phyloP scores from a whole-genome alignment of 2,888 invertebrate genomes.

The Bruchidius siliquastri region DNA sequence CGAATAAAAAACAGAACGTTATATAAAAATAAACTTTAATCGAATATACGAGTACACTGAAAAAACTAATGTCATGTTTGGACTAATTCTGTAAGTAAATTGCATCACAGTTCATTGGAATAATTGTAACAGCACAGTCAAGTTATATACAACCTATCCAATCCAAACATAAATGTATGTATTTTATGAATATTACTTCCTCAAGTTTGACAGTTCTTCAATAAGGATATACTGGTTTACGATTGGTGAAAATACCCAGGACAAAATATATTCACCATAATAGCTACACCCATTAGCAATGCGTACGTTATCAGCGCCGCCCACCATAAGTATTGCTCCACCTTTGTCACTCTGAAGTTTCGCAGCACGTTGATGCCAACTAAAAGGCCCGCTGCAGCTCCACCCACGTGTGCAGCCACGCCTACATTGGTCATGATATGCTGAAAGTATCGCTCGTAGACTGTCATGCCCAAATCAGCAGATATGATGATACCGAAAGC shows the following conservation, averaged over 20 bases:
- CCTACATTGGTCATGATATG: constrained; percentile 66
- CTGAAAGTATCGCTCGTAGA: constrained; percentile 79
- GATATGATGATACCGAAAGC: constrained; percentile 74
- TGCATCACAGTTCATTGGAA: too few species aligned
- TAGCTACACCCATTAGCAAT: constrained; percentile 57
- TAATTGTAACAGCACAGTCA: too few species aligned
- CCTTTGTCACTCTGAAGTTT: constrained; percentile 57
- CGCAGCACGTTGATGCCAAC: constrained; percentile 61
- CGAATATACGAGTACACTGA: too few species aligned
- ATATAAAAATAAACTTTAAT: too few species aligned
- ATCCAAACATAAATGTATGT: too few species aligned
- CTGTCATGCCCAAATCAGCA: constrained; percentile 81
- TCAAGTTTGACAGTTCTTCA: too few species aligned
- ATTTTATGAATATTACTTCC: too few species aligned
- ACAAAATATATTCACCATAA: constrained; percentile 25
- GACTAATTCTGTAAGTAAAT: too few species aligned
- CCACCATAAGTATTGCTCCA: constrained; percentile 61
- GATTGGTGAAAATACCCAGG: constrained; percentile 4
- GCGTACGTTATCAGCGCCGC: constrained; percentile 67
- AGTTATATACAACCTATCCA: too few species aligned
- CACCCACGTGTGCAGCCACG: constrained; percentile 88
- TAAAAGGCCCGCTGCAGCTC: constrained; percentile 79
- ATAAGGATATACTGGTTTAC: not conserved
- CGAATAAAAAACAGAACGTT: too few species aligned
- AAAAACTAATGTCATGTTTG: too few species aligned